A percentile compares a stretch with the other conserved stretches of the same genome.
Conservation (phyloP, 2,113 vertebrate species). For the Helogale parvula region DNA sequence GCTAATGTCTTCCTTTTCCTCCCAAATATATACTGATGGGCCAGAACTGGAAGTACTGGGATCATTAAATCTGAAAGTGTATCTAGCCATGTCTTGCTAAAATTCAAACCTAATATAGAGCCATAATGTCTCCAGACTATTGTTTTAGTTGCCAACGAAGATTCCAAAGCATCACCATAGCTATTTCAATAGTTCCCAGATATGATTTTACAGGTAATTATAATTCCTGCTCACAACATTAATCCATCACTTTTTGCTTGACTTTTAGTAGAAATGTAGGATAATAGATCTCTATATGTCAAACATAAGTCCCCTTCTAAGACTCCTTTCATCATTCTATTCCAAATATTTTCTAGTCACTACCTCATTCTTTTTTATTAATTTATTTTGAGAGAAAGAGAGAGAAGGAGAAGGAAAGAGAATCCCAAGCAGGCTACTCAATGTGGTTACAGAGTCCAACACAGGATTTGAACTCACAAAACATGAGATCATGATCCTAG, state of each 20-base stretch:
- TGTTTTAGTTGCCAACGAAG: not conserved
- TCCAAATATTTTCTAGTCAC: constrained; percentile 26
- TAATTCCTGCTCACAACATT: not conserved
- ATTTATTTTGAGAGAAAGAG: too few species aligned
- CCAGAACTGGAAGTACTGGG: not conserved
- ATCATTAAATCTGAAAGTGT: constrained; percentile 15
- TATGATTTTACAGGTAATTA: not conserved
- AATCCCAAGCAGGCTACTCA: too few species aligned
- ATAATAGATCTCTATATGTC: not conserved
- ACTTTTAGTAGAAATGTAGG: not conserved
- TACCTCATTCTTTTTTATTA: not conserved
- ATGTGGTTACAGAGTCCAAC: too few species aligned
- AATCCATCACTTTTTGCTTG: not conserved
- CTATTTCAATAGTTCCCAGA: not conserved
- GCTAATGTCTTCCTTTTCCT: not conserved
- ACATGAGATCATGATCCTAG: too few species aligned
- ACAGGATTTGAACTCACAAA: too few species aligned
- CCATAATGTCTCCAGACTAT: constrained; percentile 1
- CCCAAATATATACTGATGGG: not conserved
- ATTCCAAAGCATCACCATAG: not conserved
- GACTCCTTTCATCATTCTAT: not conserved
- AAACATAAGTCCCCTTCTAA: not conserved
- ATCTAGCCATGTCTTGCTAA: not conserved
- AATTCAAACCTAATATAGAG: not conserved
- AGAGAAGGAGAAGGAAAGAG: too few species aligned